These are phyloP conservation scores for Caenorhabditis zanzibari DNA, from an alignment of 2,888 invertebrate genomes.

Conservation along the genomic window DNA sequence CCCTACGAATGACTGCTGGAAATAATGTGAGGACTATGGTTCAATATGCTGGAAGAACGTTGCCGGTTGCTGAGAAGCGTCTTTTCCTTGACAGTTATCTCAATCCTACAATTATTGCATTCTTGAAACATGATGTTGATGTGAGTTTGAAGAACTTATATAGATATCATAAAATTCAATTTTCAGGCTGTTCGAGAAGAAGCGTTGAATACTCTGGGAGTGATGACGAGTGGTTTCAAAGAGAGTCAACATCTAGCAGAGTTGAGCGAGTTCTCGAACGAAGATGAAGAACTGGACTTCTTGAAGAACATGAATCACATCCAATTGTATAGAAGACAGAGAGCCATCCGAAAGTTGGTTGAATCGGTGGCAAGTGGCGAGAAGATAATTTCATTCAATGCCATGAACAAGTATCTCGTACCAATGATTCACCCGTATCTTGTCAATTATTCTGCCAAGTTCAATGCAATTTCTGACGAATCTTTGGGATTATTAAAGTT, in stretches of 20 bases:
- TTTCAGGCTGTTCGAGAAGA: slow-evolving; percentile 88
- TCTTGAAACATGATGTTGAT: slow-evolving; percentile 60
- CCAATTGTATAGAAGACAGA: slow-evolving; percentile 89
- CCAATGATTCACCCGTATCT: slow-evolving; percentile 91
- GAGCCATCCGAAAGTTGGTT: slow-evolving; percentile 88
- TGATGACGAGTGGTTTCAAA: slow-evolving; percentile 85
- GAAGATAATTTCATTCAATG: slow-evolving; percentile 64
- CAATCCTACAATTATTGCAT: slow-evolving; percentile 48
- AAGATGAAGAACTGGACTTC: slow-evolving; percentile 88
- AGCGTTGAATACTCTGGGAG: slow-evolving; percentile 90
- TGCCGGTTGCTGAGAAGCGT: slow-evolving; percentile 42
- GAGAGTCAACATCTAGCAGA: slow-evolving; percentile 83
- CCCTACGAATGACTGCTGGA: slow-evolving; percentile 72
- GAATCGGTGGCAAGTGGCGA: slow-evolving; percentile 82
- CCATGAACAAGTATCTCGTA: slow-evolving; percentile 89
- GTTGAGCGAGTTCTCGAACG: slow-evolving; percentile 65
- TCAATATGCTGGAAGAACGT: slow-evolving; percentile 52
- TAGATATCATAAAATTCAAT: too few species aligned
- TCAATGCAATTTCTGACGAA: slow-evolving; percentile 83
- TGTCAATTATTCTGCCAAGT: slow-evolving; percentile 88
- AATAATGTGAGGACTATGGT: slow-evolving; percentile 68
- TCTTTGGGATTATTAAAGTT: slow-evolving; percentile 65
- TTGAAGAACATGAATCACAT: slow-evolving; percentile 88
- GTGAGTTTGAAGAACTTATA: slow-evolving; percentile 5
- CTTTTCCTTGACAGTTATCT: slow-evolving; percentile 47